phyloP scores from a whole-genome alignment of 2,888 invertebrate genomes.

The Chydorus sphaericus region DNA sequence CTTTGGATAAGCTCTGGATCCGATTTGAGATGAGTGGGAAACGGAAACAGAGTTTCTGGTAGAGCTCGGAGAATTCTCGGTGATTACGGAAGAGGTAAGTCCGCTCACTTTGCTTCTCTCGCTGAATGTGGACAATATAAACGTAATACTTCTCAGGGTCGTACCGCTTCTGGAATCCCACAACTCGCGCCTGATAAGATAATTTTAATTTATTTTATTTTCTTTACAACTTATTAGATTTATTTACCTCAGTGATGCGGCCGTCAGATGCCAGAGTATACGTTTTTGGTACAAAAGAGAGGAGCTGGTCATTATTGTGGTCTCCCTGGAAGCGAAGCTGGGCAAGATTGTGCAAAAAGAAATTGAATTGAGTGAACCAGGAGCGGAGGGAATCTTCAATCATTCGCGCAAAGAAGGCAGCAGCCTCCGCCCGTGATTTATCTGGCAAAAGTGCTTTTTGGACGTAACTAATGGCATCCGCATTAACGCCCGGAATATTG shows the following conservation, averaged over 20 bases:
- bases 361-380: conserved; percentile 92
- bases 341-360: conserved; percentile 92
- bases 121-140: conserved; percentile 61
- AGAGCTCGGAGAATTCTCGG: conserved; percentile 91
- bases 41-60: conserved; percentile 79
- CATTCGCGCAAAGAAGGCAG: conserved; percentile 87
- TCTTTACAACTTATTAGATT: neutral
- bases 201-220: neutral
- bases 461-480: conserved; percentile 82
- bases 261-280: conserved; percentile 45
- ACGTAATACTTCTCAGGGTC: conserved; percentile 97
- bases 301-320: conserved; percentile 48
- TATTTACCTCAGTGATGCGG: neutral
- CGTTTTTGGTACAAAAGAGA: conserved; percentile 86
- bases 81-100: conserved; percentile 84
- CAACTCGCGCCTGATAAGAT: conserved; percentile 70
- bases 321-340: conserved; percentile 84
- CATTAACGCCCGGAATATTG: conserved; percentile 79
- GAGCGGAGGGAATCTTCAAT: conserved; percentile 88
- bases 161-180: conserved; percentile 84
- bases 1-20: conserved; percentile 15
- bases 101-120: conserved; percentile 72
- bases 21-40: conserved; percentile 66
- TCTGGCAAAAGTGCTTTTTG: conserved; percentile 76
- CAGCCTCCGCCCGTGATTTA: conserved; percentile 85